Percentiles rank a stretch among this genome's conserved stretches.
phyloP scores from a whole-genome alignment of 2,888 invertebrate genomes.

The Rugalucina vietnamica region DNA sequence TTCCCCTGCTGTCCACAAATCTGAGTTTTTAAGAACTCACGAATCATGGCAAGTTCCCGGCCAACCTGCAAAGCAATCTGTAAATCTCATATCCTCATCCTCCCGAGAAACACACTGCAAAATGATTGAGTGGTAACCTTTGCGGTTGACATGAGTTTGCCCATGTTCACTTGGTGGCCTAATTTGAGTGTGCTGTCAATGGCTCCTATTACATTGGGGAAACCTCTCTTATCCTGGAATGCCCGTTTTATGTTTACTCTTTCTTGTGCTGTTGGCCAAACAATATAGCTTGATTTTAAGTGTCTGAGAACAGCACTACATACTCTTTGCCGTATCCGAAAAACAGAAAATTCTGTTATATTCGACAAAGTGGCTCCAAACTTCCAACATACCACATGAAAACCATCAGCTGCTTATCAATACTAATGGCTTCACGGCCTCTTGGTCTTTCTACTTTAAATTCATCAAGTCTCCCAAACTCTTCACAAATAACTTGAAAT shows the following conservation, averaged over 20 bases:
- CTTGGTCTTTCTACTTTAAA: too few species aligned
- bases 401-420: too few species aligned
- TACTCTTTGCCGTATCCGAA: too few species aligned
- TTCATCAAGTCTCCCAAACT: too few species aligned
- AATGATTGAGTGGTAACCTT: constrained; percentile 30
- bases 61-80: constrained; percentile 30
- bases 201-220: constrained; percentile 30
- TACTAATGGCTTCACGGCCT: too few species aligned
- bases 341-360: too few species aligned
- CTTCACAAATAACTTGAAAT: too few species aligned
- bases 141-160: constrained; percentile 30
- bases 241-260: constrained; percentile 11
- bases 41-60: constrained; percentile 36
- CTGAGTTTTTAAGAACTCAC: constrained; percentile 20
- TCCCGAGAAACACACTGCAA: constrained; percentile 31
- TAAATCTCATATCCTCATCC: constrained; percentile 20
- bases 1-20: constrained; percentile 23
- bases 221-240: constrained; percentile 20
- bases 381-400: too few species aligned
- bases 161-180: constrained; percentile 8
- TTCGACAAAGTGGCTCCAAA: too few species aligned
- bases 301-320: too few species aligned
- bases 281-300: too few species aligned
- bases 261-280: constrained; percentile 30
- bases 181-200: constrained; percentile 45